Base-by-base conservation (phyloP, 2,888 invertebrate genomes). In the Tineola bisselliella region DNA sequence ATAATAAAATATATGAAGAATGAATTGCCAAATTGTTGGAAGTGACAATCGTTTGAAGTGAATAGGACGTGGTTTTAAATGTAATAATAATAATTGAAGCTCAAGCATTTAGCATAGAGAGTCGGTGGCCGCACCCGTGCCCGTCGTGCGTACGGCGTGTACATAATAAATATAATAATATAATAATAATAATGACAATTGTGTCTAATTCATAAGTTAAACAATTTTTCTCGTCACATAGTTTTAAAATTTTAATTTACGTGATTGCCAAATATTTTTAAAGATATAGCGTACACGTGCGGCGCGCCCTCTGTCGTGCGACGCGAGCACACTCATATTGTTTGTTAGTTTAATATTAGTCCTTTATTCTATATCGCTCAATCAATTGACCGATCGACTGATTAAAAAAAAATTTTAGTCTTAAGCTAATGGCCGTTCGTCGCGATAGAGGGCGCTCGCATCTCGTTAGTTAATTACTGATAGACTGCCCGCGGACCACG, bases 301-400 rank as follows among this genome's bases (percentile, higher is more conserved):
- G 17, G 12, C 48, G 48, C 48, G 48, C 48, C 13, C 17, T 10
- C 18, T 18, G 17, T 8, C 15, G 48, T 15, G 15, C 15, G 48
- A 48, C 18, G n/a, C 15, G 38, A 3, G 38, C 38, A n/a, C 38
- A 38, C 38, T 38, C 38, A 17, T 48, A 84, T 77, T 84, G 84
- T 84, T 87, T 86, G 86, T 86, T 86, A 87, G 86, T 84, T 87
- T 86, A 38, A 87, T 87, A 75, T 87, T 87, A 86, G 87, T 86
- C 84, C 79, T 83, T 83, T 84, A 84, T 84, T 86, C 81, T 84
- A 83, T 84, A 87, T 87, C 86, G 86, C 84, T 87, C 86, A 86
- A 86, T 84, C 82, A 78, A 81, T 86, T 86, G 87, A 86, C 82
- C 87, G 87, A 87, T 87, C 84, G 87, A 87, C 87, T 87, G 87